Evolutionary conservation across 2,888 invertebrate genomes (phyloP).

Genomic region (Gerris lacustris): DNA sequence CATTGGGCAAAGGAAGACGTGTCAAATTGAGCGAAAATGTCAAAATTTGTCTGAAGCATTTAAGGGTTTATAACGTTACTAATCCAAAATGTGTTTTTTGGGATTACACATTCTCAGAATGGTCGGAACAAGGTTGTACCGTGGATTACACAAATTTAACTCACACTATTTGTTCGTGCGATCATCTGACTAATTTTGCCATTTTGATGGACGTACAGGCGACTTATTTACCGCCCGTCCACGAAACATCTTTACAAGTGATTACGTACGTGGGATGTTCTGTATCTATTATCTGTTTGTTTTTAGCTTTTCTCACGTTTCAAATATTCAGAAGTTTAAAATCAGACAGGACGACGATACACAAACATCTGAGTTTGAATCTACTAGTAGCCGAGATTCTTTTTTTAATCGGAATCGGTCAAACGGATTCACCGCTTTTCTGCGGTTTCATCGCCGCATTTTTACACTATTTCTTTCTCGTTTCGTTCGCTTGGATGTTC

Average conservation of each 20-base stretch:
- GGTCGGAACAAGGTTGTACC: slow-evolving; percentile 81
- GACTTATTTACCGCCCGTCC: slow-evolving; percentile 42
- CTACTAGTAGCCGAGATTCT: slow-evolving; percentile 80
- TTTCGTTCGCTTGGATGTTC: slow-evolving; percentile 92
- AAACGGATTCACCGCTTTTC: slow-evolving; percentile 68
- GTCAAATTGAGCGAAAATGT: slow-evolving; percentile 78
- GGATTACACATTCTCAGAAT: slow-evolving; percentile 77
- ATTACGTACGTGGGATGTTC: slow-evolving; percentile 73
- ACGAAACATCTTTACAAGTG: slow-evolving; percentile 53
- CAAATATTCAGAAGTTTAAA: slow-evolving; percentile 68
- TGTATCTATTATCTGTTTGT: slow-evolving; percentile 64
- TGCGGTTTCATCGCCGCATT: slow-evolving; percentile 82
- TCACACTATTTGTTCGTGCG: slow-evolving; percentile 77
- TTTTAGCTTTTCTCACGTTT: slow-evolving; percentile 67
- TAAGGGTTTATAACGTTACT: slow-evolving; percentile 73
- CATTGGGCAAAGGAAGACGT: slow-evolving; percentile 75
- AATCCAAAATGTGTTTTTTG: slow-evolving; percentile 88
- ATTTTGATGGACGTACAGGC: slow-evolving; percentile 79
- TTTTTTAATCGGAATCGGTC: slow-evolving; percentile 80
- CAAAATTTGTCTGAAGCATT: slow-evolving; percentile 66
- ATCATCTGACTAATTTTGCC: slow-evolving; percentile 88
- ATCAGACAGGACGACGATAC: slow-evolving; percentile 88
- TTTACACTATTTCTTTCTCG: slow-evolving; percentile 79
- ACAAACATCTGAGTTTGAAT: slow-evolving; percentile 88
- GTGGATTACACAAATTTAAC: slow-evolving; percentile 65